Base-by-base conservation (phyloP, 2,888 invertebrate species). In the Rhagonycha lutea region DNA sequence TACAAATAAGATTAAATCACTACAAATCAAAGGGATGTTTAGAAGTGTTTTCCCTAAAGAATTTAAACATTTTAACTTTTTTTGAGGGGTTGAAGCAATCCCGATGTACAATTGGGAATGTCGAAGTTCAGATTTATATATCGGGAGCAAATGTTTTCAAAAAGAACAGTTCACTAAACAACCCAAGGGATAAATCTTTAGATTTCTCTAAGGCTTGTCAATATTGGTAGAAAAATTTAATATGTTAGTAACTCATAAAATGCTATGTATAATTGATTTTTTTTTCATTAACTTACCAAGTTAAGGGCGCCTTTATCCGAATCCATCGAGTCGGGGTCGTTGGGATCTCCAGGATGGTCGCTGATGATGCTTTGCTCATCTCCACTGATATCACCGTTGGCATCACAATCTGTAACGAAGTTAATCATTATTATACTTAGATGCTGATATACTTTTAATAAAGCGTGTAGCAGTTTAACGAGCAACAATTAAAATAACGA, bases 281-380 rank as follows among this genome's bases (percentile, higher is more conserved):
- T 24, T 80, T 67, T 61, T 68, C 12, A 67, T 32, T 73, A 69
- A 87, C 89, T 90, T 85, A 92, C 92, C 89, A 92, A 87, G 85
- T 92, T 92, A 71, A 92, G 90, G 29, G 92, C 88, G 72, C 85
- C 88, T 81, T 89, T 90, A 79, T 92, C 92, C 47, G 92, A 92
- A 83, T 92, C 92, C 89, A 92, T 89, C 75, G 92, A 92, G 85
- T 92, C 91, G 79, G 90, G 91, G 81, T 91, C 91, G 79, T 90
- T 87, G 78, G 90, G 90, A 70, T 88, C 90, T 79, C 89, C 88
- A 14, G 89, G 87, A 77, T 89, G 89, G 79, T 91, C 91, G 85
- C 92, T 92, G 79, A 88, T 88, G 81, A 89, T 88, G 84, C 92
- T 92, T 80, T 91, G 89, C 75, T 92, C 92, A 82, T 92, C 92